Percentiles rank a stretch among this genome's conserved stretches.
phyloP scores from a whole-genome alignment of 2,888 invertebrate genomes.

The Congeria kusceri region DNA sequence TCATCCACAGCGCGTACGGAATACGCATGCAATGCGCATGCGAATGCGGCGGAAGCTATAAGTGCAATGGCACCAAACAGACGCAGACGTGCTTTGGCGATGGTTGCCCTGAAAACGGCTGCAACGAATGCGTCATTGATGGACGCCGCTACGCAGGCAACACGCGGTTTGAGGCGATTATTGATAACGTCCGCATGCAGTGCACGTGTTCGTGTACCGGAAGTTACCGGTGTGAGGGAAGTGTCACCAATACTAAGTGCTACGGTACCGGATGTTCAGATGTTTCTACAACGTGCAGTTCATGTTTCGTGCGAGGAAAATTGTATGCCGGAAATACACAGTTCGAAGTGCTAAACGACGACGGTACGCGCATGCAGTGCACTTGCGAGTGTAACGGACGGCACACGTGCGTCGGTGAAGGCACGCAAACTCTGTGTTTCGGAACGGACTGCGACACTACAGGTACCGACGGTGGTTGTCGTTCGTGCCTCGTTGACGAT shows the following conservation, averaged over 20 bases:
- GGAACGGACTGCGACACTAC: slow-evolving; percentile 43
- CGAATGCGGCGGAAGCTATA: slow-evolving; percentile 38
- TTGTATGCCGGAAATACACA: slow-evolving; percentile 42
- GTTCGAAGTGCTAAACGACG: slow-evolving; percentile 53
- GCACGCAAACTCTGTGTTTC: slow-evolving; percentile 35
- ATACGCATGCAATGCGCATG: slow-evolving; percentile 43
- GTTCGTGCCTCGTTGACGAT: slow-evolving; percentile 38
- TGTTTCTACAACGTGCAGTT: slow-evolving; percentile 31
- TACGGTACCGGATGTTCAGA: slow-evolving; percentile 39
- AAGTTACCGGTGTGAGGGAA: slow-evolving; percentile 49
- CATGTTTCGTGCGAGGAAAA: slow-evolving; percentile 49
- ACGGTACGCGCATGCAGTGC: slow-evolving; percentile 53
- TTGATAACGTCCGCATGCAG: slow-evolving; percentile 39
- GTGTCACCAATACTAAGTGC: slow-evolving; percentile 25
- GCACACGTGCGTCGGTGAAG: slow-evolving; percentile 47
- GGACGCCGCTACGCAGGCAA: slow-evolving; percentile 30
- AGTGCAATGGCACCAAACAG: slow-evolving; percentile 29
- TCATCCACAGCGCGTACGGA: slow-evolving; percentile 36
- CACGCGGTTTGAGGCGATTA: slow-evolving; percentile 35
- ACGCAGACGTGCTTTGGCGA: slow-evolving; percentile 24
- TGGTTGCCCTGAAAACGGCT: slow-evolving; percentile 22
- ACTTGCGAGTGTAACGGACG: slow-evolving; percentile 53
- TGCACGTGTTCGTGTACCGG: slow-evolving; percentile 60
- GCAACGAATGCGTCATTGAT: slow-evolving; percentile 46
- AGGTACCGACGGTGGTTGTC: slow-evolving; percentile 12